Evolutionary conservation across 2,113 vertebrate species (phyloP), one percentile per base, ranked within the genome.

Genomic region (Cepphus grylle): DNA sequence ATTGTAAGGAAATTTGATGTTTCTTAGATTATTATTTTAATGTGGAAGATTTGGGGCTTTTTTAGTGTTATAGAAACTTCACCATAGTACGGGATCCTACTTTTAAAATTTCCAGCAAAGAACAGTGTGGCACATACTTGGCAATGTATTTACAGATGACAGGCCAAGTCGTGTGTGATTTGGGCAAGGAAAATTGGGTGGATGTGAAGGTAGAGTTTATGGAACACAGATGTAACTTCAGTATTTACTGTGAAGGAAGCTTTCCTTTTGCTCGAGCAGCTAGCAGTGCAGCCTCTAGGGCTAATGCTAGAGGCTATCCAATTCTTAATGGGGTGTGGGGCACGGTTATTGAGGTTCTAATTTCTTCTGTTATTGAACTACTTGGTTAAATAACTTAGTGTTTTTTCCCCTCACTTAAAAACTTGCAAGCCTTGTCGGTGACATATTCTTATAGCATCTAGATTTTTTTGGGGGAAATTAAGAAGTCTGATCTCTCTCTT

Each of bases 401-500:
- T 26, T 40, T 86, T 70, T 87, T 59, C 34, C 21, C 21, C 21
- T 61, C 11, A 18, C 21, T 69, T 89, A 72, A 73, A 74, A 66
- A n/a, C 21, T 43, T 67, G 8, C 0, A 34, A 17, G 23, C 36
- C 6, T 84, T 0, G 0, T 40, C 67, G 38, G 16, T 59, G n/a
- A 56, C 2, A 5, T 38, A 38, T 49, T 71, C 17, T 47, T 92
- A 36, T 2, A 65, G 15, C 27, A n/a, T n/a, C 8, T 83, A 22
- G 52, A 7, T 11, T 17, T 80, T 62, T n/a, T 4, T 0, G 10
- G 21, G 14, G 13, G 34, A 9, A 30, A 20, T 55, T 26, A 59
- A 34, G 22, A 23, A 49, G 53, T 42, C 15, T 90, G 14, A 3
- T 72, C 5, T 83, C 25, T 80, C 13, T 69, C 15, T n/a, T 61